Conservation (phyloP, 2,113 vertebrate genomes). For the Dryoscopus gambensis region DNA sequence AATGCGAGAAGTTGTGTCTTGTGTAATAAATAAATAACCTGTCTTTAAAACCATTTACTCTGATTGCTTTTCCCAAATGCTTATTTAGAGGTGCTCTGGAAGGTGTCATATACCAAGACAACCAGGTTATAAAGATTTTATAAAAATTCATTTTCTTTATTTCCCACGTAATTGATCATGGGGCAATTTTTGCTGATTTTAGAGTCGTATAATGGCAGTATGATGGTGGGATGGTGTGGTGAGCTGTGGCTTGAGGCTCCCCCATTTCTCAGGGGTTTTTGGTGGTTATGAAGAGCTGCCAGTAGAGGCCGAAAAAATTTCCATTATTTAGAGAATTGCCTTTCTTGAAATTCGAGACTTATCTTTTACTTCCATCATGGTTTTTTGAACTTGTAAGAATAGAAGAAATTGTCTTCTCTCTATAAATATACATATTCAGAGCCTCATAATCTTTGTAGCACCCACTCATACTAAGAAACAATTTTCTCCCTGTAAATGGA, state of each 20-base stretch:
- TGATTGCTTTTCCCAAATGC: conserved; percentile 66
- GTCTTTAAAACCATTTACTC: conserved; percentile 67
- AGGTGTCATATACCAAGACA: conserved; percentile 2
- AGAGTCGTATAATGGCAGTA: neutral
- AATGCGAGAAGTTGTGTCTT: conserved; percentile 64
- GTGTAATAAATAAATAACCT: conserved; percentile 73
- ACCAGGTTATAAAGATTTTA: neutral
- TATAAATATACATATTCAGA: neutral
- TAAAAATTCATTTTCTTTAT: neutral
- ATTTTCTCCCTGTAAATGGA: neutral
- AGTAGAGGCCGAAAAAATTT: neutral
- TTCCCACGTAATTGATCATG: neutral
- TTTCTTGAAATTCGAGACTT: neutral
- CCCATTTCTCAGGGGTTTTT: neutral
- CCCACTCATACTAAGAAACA: neutral
- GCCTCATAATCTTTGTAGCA: neutral
- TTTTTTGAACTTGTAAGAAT: neutral
- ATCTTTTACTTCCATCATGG: neutral
- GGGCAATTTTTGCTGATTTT: neutral
- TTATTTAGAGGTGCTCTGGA: conserved; percentile 56
- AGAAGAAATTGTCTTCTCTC: neutral
- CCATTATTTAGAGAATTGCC: neutral
- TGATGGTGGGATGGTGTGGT: neutral
- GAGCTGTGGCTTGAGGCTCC: neutral
- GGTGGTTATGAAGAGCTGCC: neutral